Percentiles rank a stretch among this genome's conserved stretches.
Evolutionary conservation across 2,113 vertebrate genomes (phyloP).

Genomic region (Trematomus loennbergii): DNA sequence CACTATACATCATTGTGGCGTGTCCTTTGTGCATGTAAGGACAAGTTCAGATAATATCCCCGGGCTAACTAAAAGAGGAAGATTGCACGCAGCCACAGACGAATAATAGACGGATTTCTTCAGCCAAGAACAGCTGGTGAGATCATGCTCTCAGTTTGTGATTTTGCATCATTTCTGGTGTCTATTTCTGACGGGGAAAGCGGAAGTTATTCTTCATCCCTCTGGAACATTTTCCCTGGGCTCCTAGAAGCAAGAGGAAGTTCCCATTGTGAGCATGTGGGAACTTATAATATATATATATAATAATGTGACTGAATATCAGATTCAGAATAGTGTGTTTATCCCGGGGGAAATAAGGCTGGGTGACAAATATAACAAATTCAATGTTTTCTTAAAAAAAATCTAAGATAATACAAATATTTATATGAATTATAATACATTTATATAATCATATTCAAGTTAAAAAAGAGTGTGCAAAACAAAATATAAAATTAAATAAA

Average conservation of each 20-base stretch:
- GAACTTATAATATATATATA: neutral
- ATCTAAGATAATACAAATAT: no score
- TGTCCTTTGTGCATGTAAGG: slow-evolving; percentile 68
- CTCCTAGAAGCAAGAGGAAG: slow-evolving; percentile 59
- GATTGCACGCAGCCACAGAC: slow-evolving; percentile 31
- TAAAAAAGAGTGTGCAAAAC: no score
- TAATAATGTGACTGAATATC: no score
- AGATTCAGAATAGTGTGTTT: no score
- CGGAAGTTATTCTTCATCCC: slow-evolving; percentile 65
- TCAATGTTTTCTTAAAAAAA: no score
- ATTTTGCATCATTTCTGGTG: slow-evolving; percentile 49
- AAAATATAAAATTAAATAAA: no score
- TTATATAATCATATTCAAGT: no score
- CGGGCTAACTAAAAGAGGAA: slow-evolving; percentile 58
- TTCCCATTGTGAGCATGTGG: slow-evolving; percentile 1
- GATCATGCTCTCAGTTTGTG: slow-evolving; percentile 54
- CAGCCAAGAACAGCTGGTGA: slow-evolving; percentile 75
- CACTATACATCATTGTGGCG: neutral
- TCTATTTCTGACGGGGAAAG: slow-evolving; percentile 64
- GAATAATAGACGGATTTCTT: slow-evolving; percentile 54
- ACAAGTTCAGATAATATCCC: slow-evolving; percentile 56
- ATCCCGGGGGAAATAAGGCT: no score
- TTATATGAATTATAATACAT: no score
- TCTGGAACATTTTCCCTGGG: slow-evolving; percentile 42
- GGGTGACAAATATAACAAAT: no score